Evolutionary conservation across 2,888 invertebrate genomes (phyloP).

Genomic region (Syritta pipiens): DNA sequence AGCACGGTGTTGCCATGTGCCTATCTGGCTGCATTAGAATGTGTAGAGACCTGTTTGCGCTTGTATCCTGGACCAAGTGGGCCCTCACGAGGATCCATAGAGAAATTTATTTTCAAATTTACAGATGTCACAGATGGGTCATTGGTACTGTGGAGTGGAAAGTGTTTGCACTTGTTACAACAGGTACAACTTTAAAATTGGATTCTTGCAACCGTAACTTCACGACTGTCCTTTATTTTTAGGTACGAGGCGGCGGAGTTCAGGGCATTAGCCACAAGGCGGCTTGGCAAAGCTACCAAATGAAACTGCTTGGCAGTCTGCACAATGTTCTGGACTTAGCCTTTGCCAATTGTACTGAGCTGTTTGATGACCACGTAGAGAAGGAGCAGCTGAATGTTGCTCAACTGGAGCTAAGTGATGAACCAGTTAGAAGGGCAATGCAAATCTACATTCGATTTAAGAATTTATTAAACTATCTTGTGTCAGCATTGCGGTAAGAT

Average conservation of each 20-base stretch:
- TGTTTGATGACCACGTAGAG: slow-evolving; percentile 70
- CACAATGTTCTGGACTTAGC: slow-evolving; percentile 71
- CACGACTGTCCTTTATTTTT: slow-evolving; percentile 4
- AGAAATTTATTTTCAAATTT: slow-evolving; percentile 72
- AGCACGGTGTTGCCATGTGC: slow-evolving; percentile 49
- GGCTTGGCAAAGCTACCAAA: slow-evolving; percentile 74
- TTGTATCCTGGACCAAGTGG: slow-evolving; percentile 73
- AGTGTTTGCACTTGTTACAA: slow-evolving; percentile 75
- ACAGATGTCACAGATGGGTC: slow-evolving; percentile 71
- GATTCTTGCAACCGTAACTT: neutral
- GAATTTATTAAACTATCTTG: slow-evolving; percentile 71
- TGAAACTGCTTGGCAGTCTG: slow-evolving; percentile 72
- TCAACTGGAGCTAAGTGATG: slow-evolving; percentile 67
- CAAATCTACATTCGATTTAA: slow-evolving; percentile 71
- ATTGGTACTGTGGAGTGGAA: slow-evolving; percentile 71
- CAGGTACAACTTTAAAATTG: slow-evolving; percentile 10
- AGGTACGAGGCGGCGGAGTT: slow-evolving; percentile 74
- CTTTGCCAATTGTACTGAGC: slow-evolving; percentile 72
- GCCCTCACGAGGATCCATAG: slow-evolving; percentile 70
- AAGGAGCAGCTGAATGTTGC: slow-evolving; percentile 57
- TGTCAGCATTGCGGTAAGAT: slow-evolving; percentile 71
- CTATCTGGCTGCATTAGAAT: slow-evolving; percentile 71
- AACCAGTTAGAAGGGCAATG: slow-evolving; percentile 72
- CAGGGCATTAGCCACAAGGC: slow-evolving; percentile 73
- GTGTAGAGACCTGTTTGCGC: slow-evolving; percentile 72